A percentile compares a stretch with the other conserved stretches of the same genome.
These are phyloP conservation scores for Chlorodrepanis virens DNA, from an alignment of 2,113 vertebrate genomes.

Conservation along the genomic window DNA sequence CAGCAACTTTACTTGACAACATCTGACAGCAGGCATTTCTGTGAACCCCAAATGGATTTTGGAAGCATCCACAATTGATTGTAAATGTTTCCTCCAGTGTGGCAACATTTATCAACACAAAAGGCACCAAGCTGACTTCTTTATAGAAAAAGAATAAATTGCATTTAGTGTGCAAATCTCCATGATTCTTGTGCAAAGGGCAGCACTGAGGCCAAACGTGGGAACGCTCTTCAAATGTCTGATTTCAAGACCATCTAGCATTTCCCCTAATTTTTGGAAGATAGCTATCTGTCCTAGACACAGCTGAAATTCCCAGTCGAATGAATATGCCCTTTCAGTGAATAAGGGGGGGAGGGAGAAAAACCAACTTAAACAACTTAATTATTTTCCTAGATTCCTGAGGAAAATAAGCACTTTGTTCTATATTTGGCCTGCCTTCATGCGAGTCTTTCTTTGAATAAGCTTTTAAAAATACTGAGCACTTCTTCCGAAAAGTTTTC, in stretches of 20 bases:
- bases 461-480: background rate
- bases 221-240: background rate
- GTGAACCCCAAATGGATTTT: background rate
- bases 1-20: background rate
- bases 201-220: background rate
- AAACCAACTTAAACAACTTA: rapidly evolving
- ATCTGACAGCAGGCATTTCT: background rate
- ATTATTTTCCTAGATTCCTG: background rate
- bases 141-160: background rate
- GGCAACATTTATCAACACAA: background rate
- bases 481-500: background rate
- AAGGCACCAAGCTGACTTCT: background rate
- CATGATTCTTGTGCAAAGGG: background rate
- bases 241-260: background rate
- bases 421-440: background rate
- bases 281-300: background rate
- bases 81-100: background rate
- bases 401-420: background rate
- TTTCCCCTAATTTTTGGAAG: background rate
- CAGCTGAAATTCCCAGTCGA: background rate
- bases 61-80: background rate
- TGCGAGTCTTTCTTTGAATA: background rate
- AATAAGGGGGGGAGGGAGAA: background rate
- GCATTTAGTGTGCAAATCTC: background rate
- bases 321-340: background rate